Evolutionary conservation across 2,797 vertebrate genomes (phyloP).

Genomic region (Fringilla coelebs): DNA sequence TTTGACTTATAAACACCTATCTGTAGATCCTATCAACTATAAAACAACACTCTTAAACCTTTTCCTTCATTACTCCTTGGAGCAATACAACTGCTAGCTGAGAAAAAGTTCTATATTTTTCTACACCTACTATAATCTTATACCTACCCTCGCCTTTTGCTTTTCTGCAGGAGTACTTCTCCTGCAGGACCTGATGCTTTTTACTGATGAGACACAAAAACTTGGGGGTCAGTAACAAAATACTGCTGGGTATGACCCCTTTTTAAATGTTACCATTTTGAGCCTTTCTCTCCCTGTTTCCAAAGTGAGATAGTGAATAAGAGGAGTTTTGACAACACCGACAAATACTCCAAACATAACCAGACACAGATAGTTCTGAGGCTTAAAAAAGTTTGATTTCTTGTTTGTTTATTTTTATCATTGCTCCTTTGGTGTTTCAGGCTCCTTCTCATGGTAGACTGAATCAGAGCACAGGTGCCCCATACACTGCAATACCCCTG

Average conservation of each 20-base stretch:
- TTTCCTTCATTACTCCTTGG: neutral
- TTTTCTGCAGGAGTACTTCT: neutral
- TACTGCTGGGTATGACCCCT: accelerated
- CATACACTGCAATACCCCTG: neutral
- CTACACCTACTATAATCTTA: neutral
- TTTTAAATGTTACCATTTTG: neutral
- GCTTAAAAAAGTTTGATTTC: neutral
- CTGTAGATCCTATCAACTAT: neutral
- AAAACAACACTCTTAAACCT: neutral
- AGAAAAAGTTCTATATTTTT: neutral
- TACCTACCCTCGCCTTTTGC: neutral
- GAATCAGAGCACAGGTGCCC: neutral
- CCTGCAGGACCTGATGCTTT: neutral
- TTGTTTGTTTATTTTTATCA: neutral
- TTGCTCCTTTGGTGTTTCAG: neutral
- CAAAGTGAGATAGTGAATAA: neutral
- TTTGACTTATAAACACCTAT: neutral
- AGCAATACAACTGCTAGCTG: neutral
- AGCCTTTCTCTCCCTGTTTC: neutral
- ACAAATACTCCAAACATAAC: neutral
- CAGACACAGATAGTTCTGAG: neutral
- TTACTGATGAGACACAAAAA: neutral
- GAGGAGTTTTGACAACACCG: neutral
- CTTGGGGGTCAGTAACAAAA: neutral
- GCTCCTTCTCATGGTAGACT: neutral